Conservation (phyloP, 1,140 invertebrate genomes). For the Oryzaephilus surinamensis region DNA sequence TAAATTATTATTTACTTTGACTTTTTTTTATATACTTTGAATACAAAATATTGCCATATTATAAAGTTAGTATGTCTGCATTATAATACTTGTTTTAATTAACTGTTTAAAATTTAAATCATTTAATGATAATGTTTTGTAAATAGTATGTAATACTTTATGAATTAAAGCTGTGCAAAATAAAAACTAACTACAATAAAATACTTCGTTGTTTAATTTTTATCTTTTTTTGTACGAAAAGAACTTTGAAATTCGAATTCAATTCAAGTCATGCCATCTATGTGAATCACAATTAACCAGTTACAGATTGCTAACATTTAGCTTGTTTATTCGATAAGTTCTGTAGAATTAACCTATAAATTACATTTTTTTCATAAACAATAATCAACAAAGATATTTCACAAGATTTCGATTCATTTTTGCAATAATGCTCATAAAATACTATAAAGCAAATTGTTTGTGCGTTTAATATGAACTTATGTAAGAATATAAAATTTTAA, state of each 20-base stretch:
- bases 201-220: not conserved
- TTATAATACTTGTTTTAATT: conserved; percentile 7
- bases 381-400: too few species aligned
- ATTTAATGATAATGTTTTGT: conserved; percentile 5
- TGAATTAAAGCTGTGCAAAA: conserved; percentile 12
- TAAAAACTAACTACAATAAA: conserved; percentile 2
- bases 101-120: conserved; percentile 8
- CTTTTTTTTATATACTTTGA: conserved; percentile 3
- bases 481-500: too few species aligned
- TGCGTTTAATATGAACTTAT: too few species aligned
- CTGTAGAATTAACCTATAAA: too few species aligned
- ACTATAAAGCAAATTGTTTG: too few species aligned
- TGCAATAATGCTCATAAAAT: too few species aligned
- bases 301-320: too few species aligned
- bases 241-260: too few species aligned
- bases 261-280: not conserved
- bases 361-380: too few species aligned
- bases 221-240: not conserved
- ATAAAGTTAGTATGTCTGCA: conserved; percentile 7
- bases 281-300: too few species aligned
- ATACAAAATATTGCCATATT: not conserved
- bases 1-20: conserved; percentile 5
- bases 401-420: too few species aligned
- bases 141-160: conserved; percentile 10
- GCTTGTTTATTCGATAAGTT: too few species aligned